Base-by-base conservation (phyloP, 1,140 invertebrate species). In the Anthonomus grandis region DNA sequence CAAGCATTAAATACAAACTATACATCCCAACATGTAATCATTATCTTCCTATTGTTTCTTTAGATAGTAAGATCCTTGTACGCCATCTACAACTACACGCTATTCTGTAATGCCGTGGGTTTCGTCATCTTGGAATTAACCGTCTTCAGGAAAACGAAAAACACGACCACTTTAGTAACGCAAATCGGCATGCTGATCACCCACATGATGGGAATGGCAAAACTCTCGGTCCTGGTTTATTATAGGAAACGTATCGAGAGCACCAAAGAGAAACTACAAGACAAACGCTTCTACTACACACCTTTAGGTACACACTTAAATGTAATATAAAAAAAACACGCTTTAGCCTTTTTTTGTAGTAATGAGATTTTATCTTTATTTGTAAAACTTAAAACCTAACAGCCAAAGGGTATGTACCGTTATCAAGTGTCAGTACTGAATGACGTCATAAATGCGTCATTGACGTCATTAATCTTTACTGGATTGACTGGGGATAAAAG, bases 101-200 rank as follows among this genome's bases (percentile, higher is more conserved):
- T 60, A n/a, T 41, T 48, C 12, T 6, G 15, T 15, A 23, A 23
- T 0, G 44, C 58, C 8, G n/a, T 44, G 23, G 55, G 42, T 8
- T 60, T 55, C 25, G 17, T 60, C 15, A 34, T 60, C 4, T 60
- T 22, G 5, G 58, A 60, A 36, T n/a, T 61, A 6, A 47, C 51
- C 18, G 45, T 44, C 4, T 51, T 61, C 19, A 24, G 21, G 19
- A 44, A 51, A 15, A n/a, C 45, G 10, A 44, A 22, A 1, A 54
- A 57, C 13, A 22, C 21, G 3, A 15, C 44, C 12, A 60, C 25
- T 34, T 10, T 63, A 6, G 22, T 63, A 2, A 57, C 48, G 12
- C 42, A 57, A n/a, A 57, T 63, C 21, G 52, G 55, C 21, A 59
- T 63, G 62, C 22, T 63, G 81, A 51, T 66, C 5, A 56, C 59